phyloP scores from a whole-genome alignment of 2,113 vertebrate species.

The Lepidothrix coronata region DNA sequence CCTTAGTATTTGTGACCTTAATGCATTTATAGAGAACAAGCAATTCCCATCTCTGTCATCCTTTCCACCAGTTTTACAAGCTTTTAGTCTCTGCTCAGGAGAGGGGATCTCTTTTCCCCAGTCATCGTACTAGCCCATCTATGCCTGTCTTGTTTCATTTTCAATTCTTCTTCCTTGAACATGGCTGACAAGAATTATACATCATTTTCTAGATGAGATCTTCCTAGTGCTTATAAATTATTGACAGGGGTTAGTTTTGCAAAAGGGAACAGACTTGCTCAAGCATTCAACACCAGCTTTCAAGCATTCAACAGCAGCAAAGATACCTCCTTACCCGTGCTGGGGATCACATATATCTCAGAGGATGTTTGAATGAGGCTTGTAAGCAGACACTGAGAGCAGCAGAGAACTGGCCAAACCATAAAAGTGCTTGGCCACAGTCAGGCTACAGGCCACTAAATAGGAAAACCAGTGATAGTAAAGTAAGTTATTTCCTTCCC shows the following conservation, averaged over 20 bases:
- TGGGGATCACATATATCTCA: neutral
- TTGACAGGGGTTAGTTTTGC: slow-evolving; percentile 28
- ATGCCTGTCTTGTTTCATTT: neutral
- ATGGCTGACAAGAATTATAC: slow-evolving; percentile 34
- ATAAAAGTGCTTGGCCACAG: neutral
- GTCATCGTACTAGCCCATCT: neutral
- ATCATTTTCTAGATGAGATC: slow-evolving; percentile 33
- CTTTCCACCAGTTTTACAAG: neutral
- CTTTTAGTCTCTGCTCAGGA: neutral
- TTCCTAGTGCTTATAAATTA: slow-evolving; percentile 32
- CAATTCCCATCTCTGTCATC: neutral
- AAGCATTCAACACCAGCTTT: neutral
- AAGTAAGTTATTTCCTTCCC: neutral
- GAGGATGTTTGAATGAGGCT: neutral
- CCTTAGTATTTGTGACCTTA: neutral
- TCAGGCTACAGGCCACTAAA: neutral
- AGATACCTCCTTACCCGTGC: neutral
- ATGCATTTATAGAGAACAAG: neutral
- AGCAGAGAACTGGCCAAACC: neutral
- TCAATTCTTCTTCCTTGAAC: slow-evolving; percentile 1
- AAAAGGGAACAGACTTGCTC: slow-evolving; percentile 1
- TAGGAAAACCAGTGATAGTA: neutral
- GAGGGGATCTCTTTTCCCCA: neutral
- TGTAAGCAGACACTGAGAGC: neutral
- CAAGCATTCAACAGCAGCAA: neutral